phyloP scores from a whole-genome alignment of 2,888 invertebrate species.

The Ecdyonurus torrentis region DNA sequence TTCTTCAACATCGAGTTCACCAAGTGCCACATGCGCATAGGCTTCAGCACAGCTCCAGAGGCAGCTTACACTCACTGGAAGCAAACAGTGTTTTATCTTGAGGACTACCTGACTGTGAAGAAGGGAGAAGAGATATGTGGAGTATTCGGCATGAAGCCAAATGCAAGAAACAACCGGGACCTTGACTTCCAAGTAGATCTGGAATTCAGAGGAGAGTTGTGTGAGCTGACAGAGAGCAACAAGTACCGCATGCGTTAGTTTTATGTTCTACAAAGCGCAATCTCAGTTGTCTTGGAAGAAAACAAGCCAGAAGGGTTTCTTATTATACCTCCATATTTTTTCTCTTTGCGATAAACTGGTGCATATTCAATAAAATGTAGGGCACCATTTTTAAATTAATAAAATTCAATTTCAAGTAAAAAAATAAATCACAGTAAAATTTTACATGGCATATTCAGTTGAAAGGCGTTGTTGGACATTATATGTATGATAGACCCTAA shows the following conservation, averaged over 20 bases:
- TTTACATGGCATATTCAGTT: not conserved
- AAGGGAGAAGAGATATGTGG: constrained; percentile 89
- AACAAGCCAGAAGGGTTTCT: not conserved
- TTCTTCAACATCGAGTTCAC: constrained; percentile 99
- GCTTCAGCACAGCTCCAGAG: constrained; percentile 97
- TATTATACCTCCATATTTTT: not conserved
- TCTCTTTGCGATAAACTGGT: not conserved
- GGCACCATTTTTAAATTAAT: not conserved
- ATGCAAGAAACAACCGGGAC: constrained; percentile 91
- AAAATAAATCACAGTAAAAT: too few relatives aligned
- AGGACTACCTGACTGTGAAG: constrained; percentile 93
- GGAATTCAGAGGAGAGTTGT: constrained; percentile 79
- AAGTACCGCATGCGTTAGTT: constrained; percentile 79
- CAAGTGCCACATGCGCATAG: constrained; percentile 95
- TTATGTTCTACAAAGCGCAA: not conserved
- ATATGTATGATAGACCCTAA: not conserved
- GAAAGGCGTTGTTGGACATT: not conserved
- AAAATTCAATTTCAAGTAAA: too few relatives aligned
- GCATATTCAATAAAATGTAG: not conserved
- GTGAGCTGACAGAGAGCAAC: constrained; percentile 69
- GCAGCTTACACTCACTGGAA: constrained; percentile 99
- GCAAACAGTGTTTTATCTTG: constrained; percentile 95
- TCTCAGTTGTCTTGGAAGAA: not conserved
- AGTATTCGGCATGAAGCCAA: constrained; percentile 85
- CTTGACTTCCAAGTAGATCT: constrained; percentile 89